Evolutionary conservation across 2,797 vertebrate species (phyloP).

Genomic region (Bucorvus abyssinicus): DNA sequence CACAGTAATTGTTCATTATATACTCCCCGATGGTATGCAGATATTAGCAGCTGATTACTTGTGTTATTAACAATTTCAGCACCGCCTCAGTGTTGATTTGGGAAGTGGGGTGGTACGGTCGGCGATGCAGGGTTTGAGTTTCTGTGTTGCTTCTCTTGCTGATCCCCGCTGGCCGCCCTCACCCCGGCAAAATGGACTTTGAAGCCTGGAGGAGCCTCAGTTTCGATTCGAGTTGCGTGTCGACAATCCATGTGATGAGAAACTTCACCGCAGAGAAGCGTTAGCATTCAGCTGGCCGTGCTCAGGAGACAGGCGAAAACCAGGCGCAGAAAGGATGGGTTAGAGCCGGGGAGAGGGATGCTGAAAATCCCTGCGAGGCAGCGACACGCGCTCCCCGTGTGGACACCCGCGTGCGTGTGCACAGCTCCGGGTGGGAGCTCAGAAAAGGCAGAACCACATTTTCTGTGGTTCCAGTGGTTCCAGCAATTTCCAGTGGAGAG

Average conservation of each 20-base stretch:
- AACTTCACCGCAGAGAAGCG: background rate
- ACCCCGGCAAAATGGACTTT: background rate
- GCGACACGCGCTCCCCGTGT: accelerated
- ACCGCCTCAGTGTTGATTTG: background rate
- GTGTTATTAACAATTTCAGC: background rate
- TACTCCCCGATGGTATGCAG: conserved; percentile 43
- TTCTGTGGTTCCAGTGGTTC: too few relatives aligned
- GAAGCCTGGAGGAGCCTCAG: accelerated
- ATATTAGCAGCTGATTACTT: conserved; percentile 25
- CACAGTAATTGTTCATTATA: conserved; percentile 48
- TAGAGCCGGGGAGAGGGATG: background rate
- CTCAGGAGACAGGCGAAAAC: background rate
- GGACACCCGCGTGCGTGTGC: background rate
- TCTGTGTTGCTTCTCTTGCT: background rate
- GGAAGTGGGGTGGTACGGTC: background rate
- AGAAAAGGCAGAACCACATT: background rate
- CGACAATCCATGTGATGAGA: background rate
- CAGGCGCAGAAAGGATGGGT: background rate
- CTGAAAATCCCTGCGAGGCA: background rate
- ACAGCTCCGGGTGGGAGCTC: accelerated
- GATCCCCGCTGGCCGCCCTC: background rate
- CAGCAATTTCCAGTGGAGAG: background rate
- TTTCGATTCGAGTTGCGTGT: accelerated
- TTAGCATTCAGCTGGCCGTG: background rate
- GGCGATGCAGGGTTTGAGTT: background rate